A percentile compares a stretch with the other conserved stretches of the same genome.
phyloP scores from a whole-genome alignment of 2,113 vertebrate genomes.

The Anoplopoma fimbria region DNA sequence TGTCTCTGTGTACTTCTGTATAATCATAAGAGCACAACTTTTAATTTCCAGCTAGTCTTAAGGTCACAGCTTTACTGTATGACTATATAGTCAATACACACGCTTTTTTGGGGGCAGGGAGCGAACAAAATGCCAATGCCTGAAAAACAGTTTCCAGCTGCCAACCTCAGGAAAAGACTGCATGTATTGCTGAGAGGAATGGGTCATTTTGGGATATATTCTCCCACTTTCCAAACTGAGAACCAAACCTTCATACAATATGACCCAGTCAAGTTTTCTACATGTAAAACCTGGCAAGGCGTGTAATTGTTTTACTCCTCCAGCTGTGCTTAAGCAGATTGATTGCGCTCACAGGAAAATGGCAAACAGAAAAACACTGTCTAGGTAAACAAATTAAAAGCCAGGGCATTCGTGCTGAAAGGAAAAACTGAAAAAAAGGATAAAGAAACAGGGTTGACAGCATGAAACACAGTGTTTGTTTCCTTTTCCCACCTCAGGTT shows the following conservation, averaged over 20 bases:
- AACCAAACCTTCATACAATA: constrained; percentile 37
- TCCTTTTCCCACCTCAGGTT: constrained; percentile 25
- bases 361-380: constrained; percentile 46
- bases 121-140: constrained; percentile 28
- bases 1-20: neutral
- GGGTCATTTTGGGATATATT: constrained; percentile 39
- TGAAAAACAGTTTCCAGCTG: constrained; percentile 38
- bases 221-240: constrained; percentile 30
- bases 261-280: constrained; percentile 40
- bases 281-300: constrained; percentile 71
- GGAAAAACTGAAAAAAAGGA: constrained; percentile 16
- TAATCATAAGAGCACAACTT: neutral
- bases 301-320: constrained; percentile 77
- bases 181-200: constrained; percentile 6
- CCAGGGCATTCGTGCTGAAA: constrained; percentile 48
- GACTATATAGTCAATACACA: constrained; percentile 34
- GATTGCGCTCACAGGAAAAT: constrained; percentile 57
- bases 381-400: constrained; percentile 69
- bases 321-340: constrained; percentile 52
- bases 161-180: constrained; percentile 25
- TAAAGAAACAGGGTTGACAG: constrained; percentile 1
- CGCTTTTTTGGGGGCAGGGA: constrained; percentile 6
- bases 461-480: constrained; percentile 2
- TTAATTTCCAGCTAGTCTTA: constrained; percentile 31
- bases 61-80: constrained; percentile 18